These are phyloP conservation scores for Choristoneura fumiferana DNA, from an alignment of 1,140 invertebrate genomes.

Conservation along the genomic window DNA sequence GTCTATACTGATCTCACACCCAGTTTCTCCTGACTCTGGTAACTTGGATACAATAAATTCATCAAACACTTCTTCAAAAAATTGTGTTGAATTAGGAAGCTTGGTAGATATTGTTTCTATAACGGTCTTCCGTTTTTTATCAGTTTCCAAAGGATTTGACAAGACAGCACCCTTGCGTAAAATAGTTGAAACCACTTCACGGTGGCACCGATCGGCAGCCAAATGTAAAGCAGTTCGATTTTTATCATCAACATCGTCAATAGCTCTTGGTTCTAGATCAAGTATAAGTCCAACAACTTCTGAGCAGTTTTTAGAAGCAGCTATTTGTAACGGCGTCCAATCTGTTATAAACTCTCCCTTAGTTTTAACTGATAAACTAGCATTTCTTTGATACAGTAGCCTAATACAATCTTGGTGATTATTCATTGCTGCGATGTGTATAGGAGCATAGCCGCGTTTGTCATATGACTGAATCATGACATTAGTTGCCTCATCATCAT, in stretches of 20 bases:
- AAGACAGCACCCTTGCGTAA: slow-evolving; percentile 76
- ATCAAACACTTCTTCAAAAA: slow-evolving; percentile 1
- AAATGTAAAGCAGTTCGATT: slow-evolving; percentile 78
- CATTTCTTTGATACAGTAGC: slow-evolving; percentile 78
- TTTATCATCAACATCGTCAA: slow-evolving; percentile 57
- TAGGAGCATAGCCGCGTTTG: slow-evolving; percentile 41
- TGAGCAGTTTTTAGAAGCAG: slow-evolving; percentile 63
- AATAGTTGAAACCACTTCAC: slow-evolving; percentile 72
- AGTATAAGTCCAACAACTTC: slow-evolving; percentile 66
- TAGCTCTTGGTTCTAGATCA: slow-evolving; percentile 48
- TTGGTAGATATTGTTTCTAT: background rate
- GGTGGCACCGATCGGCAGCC: slow-evolving; percentile 73
- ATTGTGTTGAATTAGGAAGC: background rate
- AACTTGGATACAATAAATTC: background rate
- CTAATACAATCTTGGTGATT: slow-evolving; percentile 80
- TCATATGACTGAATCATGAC: slow-evolving; percentile 22
- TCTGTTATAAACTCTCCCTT: slow-evolving; percentile 37
- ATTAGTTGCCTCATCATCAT: background rate
- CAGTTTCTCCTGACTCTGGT: background rate
- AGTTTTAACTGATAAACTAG: slow-evolving; percentile 31
- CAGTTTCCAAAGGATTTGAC: slow-evolving; percentile 64
- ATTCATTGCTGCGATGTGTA: slow-evolving; percentile 82
- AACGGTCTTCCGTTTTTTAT: slow-evolving; percentile 28
- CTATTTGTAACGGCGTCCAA: slow-evolving; percentile 78
- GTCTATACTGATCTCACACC: background rate